Percentiles rank a stretch among this genome's conserved stretches.
Evolutionary conservation across 2,888 invertebrate species (phyloP).

Genomic region (Teinopalpus imperialis): DNA sequence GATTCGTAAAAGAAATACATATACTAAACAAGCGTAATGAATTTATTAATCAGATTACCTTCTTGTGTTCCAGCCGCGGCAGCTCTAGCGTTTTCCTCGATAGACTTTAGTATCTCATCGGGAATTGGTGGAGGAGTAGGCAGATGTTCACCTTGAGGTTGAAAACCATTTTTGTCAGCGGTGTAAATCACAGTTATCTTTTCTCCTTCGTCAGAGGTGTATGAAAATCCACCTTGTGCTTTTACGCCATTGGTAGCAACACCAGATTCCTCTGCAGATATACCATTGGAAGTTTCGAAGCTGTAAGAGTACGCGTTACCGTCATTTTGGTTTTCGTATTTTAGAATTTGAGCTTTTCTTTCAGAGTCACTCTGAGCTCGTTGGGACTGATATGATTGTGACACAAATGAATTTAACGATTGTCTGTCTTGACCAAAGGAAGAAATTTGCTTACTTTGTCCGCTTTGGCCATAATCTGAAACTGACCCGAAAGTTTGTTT

Average conservation of each 20-base stretch:
- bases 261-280: constrained; percentile 70
- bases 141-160: constrained; percentile 66
- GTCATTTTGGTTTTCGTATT: constrained; percentile 64
- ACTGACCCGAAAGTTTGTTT: constrained; percentile 14
- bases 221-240: constrained; percentile 67
- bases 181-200: constrained; percentile 64
- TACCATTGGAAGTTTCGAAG: constrained; percentile 73
- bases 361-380: constrained; percentile 63
- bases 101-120: constrained; percentile 66
- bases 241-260: constrained; percentile 69
- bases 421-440: constrained; percentile 32
- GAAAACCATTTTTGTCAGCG: constrained; percentile 72
- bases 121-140: constrained; percentile 74
- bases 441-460: constrained; percentile 13
- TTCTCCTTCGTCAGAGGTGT: constrained; percentile 72
- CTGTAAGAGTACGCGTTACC: constrained; percentile 65
- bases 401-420: constrained; percentile 29
- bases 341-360: constrained; percentile 60
- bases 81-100: constrained; percentile 67
- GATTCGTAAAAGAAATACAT: too few species aligned
- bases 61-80: constrained; percentile 74
- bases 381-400: constrained; percentile 48
- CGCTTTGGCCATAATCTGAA: constrained; percentile 4
- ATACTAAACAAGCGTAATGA: too few species aligned
- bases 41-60: too few species aligned